Conservation (phyloP, 2,797 vertebrate species). For the Macrochelys suwanniensis region DNA sequence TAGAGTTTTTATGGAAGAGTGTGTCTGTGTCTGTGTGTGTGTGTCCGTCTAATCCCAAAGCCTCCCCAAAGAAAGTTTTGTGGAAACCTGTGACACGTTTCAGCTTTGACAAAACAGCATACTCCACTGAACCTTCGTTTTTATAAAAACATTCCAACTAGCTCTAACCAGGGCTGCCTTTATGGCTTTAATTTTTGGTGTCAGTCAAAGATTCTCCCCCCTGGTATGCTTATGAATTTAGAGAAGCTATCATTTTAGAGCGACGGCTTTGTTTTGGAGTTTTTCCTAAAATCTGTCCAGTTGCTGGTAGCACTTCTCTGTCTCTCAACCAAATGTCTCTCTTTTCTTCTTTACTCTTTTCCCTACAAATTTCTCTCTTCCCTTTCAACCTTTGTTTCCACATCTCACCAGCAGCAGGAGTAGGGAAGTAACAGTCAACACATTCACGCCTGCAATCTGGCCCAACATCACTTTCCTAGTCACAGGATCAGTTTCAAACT, state of each 20-base stretch:
- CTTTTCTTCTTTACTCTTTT: neutral
- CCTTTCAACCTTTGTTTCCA: neutral
- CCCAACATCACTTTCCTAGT: neutral
- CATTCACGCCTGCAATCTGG: neutral
- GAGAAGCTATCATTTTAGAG: neutral
- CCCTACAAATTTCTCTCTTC: neutral
- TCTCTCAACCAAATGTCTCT: neutral
- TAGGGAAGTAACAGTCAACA: slow-evolving; percentile 28
- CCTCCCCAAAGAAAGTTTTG: neutral
- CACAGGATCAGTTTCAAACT: neutral
- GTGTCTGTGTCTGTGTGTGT: neutral
- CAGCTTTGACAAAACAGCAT: neutral
- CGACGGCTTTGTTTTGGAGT: slow-evolving; percentile 42
- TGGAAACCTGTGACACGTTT: accelerated
- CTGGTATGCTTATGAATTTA: neutral
- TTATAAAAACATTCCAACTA: neutral
- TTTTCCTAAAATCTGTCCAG: slow-evolving; percentile 35
- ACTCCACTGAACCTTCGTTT: neutral
- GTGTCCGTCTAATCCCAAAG: neutral
- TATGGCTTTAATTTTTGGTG: too few relatives aligned
- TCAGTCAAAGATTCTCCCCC: neutral
- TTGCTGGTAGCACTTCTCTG: slow-evolving; percentile 34
- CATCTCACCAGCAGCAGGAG: neutral
- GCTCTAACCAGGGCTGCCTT: neutral
- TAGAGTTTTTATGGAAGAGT: neutral